Evolutionary conservation across 2,113 vertebrate genomes (phyloP), one percentile per base, ranked within the genome.

Genomic region (Brachyhypopomus gauderio): DNA sequence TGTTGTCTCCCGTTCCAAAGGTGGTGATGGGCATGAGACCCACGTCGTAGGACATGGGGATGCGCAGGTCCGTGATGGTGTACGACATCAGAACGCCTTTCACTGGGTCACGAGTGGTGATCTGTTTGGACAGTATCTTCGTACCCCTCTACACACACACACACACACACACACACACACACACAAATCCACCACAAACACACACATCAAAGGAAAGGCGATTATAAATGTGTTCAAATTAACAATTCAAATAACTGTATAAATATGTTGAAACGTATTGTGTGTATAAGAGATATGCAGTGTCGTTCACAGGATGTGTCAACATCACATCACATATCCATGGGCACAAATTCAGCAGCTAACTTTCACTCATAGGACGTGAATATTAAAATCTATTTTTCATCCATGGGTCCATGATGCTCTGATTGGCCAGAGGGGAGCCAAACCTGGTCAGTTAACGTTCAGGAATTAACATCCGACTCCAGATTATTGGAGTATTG

Each of bases 41-140:
- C 86, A 98, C 90, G 90, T 98, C 96, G 0, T 99, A 99, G 85
- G 94, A 94, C 86, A 96, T 90, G 41, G 96, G 96, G 84, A 98
- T 96, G 12, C 93, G 95, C 79, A 99, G 93, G 81, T 97, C 95
- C 0, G 91, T 88, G 84, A 99, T 86, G 71, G 92, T 85, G 80
- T 96, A 91, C 85, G 96, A 95, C 86, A 98, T 87, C 85, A 99
- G 87, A 64, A 95, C 93, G 3, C 98, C 98, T 19, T 94, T 97
- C 90, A 95, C 92, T 72, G 96, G 94, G 34, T 91, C 95, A 85
- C 92, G 92, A 55, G 95, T 94, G 3, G 94, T 92, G 85, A 98
- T 94, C 85, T 95, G 94, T 85, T 92, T 95, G 5, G 94, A 94
- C 81, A 94, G 71, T 59, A 94, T 73, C 22, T 72, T 94, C 89